Percentiles rank a stretch among this genome's conserved stretches.
phyloP scores from a whole-genome alignment of 2,888 invertebrate genomes.

The Standfussiana lucernea region DNA sequence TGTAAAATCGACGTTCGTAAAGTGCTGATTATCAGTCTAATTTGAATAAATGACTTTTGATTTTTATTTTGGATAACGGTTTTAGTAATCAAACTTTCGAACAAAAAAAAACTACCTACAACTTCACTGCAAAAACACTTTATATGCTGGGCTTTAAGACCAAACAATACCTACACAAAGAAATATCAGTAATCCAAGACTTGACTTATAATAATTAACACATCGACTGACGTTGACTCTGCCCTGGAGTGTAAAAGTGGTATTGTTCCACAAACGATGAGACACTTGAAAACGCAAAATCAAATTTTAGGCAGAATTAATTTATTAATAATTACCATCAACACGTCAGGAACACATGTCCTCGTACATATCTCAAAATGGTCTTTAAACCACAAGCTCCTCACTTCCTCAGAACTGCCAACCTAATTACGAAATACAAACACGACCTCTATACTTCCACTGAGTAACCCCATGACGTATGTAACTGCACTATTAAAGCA shows the following conservation, averaged over 20 bases:
- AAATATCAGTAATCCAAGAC: neutral
- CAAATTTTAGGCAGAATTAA: no score
- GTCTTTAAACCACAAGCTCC: neutral
- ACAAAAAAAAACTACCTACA: neutral
- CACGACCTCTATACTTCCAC: conserved; percentile 8
- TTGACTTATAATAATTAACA: no score
- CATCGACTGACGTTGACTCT: no score
- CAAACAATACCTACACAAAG: neutral
- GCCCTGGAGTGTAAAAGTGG: no score
- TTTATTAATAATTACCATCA: no score
- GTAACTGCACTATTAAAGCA: conserved; percentile 28
- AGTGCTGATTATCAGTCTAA: no score
- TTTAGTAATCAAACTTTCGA: neutral
- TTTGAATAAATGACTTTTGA: no score
- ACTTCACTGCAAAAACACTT: neutral
- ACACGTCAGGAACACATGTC: no score
- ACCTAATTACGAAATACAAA: conserved; percentile 28
- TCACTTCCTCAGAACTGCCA: conserved; percentile 8
- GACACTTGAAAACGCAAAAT: no score
- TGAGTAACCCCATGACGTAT: conserved; percentile 31
- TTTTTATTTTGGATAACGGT: neutral
- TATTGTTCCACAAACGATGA: no score
- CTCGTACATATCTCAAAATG: neutral
- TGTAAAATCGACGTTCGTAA: no score
- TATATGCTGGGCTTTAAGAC: neutral